phyloP scores from a whole-genome alignment of 2,113 vertebrate species.

The Struthio camelus region DNA sequence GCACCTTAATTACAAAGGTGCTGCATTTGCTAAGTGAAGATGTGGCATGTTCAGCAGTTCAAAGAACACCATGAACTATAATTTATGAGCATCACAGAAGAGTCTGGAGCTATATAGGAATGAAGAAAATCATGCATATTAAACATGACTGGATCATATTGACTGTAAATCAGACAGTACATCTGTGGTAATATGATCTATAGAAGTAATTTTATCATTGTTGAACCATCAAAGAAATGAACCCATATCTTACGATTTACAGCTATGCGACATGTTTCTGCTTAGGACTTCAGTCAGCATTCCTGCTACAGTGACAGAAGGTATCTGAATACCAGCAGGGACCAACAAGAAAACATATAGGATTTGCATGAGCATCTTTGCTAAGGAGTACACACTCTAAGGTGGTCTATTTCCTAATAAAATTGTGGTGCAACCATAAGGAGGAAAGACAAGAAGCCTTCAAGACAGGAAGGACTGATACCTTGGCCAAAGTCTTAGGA shows the following conservation, averaged over 20 bases:
- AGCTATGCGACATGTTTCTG: accelerated
- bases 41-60: not conserved
- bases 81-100: not conserved
- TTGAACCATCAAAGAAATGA: not conserved
- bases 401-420: not conserved
- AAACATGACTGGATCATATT: not conserved
- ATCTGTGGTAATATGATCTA: not conserved
- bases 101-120: not conserved
- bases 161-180: not conserved
- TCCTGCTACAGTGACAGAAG: not conserved
- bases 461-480: not conserved
- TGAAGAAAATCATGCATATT: not conserved
- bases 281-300: accelerated
- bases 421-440: not conserved
- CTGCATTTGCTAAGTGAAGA: not conserved
- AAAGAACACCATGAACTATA: not conserved
- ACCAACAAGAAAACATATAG: not conserved
- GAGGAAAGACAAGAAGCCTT: not conserved
- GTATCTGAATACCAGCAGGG: not conserved
- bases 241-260: not conserved
- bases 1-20: not conserved
- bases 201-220: not conserved
- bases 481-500: not conserved
- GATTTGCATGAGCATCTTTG: not conserved
- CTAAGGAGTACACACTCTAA: not conserved